Percentiles rank a stretch among this genome's conserved stretches.
Conservation (phyloP, 2,113 vertebrate genomes). For the Chrysochloris asiatica region DNA sequence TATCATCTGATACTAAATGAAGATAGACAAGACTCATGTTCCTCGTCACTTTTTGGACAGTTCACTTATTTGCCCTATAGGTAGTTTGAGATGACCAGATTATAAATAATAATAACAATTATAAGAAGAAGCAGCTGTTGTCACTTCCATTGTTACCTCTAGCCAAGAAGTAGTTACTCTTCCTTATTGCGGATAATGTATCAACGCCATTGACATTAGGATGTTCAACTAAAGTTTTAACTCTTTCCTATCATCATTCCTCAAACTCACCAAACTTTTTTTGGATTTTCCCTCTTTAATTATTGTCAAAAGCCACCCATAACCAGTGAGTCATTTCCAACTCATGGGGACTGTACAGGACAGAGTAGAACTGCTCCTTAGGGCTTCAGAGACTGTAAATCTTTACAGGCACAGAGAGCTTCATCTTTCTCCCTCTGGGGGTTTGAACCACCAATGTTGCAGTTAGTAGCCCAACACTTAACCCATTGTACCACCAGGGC, state of each 20-base stretch:
- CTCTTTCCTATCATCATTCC: not conserved
- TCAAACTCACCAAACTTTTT: not conserved
- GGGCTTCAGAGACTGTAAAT: too few relatives aligned
- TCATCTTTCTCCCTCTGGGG: too few relatives aligned
- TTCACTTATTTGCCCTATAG: not conserved
- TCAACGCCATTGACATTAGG: not conserved
- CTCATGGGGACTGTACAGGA: too few relatives aligned
- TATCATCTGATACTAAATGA: not conserved
- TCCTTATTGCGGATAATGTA: not conserved
- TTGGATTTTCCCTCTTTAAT: not conserved
- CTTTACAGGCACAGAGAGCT: too few relatives aligned
- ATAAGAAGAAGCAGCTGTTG: not conserved
- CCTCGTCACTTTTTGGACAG: not conserved
- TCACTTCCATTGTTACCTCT: not conserved
- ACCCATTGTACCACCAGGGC: too few relatives aligned
- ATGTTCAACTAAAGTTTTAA: not conserved
- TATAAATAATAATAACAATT: not conserved
- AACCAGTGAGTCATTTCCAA: too few relatives aligned
- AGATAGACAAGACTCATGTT: not conserved
- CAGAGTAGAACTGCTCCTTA: too few relatives aligned
- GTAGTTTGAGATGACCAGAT: not conserved
- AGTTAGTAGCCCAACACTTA: too few relatives aligned
- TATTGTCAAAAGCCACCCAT: too few relatives aligned
- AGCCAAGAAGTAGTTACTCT: not conserved
- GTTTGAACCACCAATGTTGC: too few relatives aligned